phyloP scores from a whole-genome alignment of 2,888 invertebrate genomes.

The Eilema depressum region DNA sequence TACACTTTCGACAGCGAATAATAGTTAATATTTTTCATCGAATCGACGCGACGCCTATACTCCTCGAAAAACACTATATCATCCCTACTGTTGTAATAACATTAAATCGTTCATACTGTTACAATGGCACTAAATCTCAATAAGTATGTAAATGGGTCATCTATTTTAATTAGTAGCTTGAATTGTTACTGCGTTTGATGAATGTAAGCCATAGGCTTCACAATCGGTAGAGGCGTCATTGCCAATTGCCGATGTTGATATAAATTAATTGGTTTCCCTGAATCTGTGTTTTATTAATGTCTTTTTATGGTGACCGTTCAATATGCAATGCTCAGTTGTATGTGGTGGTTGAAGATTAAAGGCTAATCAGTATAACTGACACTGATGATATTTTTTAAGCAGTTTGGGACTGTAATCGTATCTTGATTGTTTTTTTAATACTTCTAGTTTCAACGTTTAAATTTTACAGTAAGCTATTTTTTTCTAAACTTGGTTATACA shows the following conservation, averaged over 20 bases:
- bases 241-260: neutral
- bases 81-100: slow-evolving; percentile 28
- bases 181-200: slow-evolving; percentile 54
- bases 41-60: slow-evolving; percentile 13
- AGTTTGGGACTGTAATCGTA: too few species aligned
- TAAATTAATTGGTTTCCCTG: neutral
- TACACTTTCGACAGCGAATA: slow-evolving; percentile 14
- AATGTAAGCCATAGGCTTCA: slow-evolving; percentile 35
- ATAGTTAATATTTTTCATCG: slow-evolving; percentile 15
- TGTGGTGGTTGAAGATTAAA: too few species aligned
- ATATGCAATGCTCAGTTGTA: neutral
- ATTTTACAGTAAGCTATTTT: too few species aligned
- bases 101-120: slow-evolving; percentile 62
- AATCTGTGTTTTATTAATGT: neutral
- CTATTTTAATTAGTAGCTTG: slow-evolving; percentile 82
- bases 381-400: too few species aligned
- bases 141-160: slow-evolving; percentile 80
- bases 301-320: neutral
- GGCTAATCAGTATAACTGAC: too few species aligned
- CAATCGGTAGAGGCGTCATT: slow-evolving; percentile 21
- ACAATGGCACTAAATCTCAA: slow-evolving; percentile 66
- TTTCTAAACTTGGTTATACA: too few species aligned
- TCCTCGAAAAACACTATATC: slow-evolving; percentile 10
- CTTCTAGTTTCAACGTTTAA: too few species aligned
- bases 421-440: too few species aligned